Conservation (phyloP, 2,797 vertebrate species). For the Babyrousa celebensis region DNA sequence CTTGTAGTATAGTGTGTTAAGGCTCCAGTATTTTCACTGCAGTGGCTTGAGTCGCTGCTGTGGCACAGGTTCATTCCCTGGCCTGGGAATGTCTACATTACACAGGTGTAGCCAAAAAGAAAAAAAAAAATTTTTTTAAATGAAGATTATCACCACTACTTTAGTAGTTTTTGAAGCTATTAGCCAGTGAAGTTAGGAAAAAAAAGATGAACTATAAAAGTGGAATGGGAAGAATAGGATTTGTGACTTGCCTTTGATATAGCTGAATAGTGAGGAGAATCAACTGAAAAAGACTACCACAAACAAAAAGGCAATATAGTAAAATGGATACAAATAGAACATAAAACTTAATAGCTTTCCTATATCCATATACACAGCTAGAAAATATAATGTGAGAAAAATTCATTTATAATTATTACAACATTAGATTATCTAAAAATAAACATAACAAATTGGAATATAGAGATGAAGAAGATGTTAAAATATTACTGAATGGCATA, state of each 20-base stretch:
- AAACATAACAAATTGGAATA: neutral
- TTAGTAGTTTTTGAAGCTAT: slow-evolving; percentile 57
- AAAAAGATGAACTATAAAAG: neutral
- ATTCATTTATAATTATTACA: slow-evolving; percentile 21
- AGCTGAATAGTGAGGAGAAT: slow-evolving; percentile 36
- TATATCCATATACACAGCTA: neutral
- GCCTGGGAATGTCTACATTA: no score
- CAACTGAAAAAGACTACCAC: neutral
- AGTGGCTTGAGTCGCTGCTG: no score
- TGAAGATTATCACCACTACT: slow-evolving; percentile 3
- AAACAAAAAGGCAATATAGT: slow-evolving; percentile 21
- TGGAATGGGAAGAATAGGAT: neutral
- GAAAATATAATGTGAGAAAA: slow-evolving; percentile 19
- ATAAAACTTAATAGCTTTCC: slow-evolving; percentile 33
- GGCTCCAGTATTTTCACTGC: no score
- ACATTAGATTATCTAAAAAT: slow-evolving; percentile 45
- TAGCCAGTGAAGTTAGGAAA: neutral
- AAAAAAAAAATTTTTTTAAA: neutral
- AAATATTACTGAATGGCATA: slow-evolving; percentile 47
- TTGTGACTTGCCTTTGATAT: neutral
- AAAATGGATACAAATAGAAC: neutral
- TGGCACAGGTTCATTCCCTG: no score
- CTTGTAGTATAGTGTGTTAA: no score
- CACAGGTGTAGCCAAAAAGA: no score
- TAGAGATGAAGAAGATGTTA: slow-evolving; percentile 42